Evolutionary conservation across 53 echinoderm and acorn worm genomes (phyloP).

Genomic region (Pentamera pediparva): DNA sequence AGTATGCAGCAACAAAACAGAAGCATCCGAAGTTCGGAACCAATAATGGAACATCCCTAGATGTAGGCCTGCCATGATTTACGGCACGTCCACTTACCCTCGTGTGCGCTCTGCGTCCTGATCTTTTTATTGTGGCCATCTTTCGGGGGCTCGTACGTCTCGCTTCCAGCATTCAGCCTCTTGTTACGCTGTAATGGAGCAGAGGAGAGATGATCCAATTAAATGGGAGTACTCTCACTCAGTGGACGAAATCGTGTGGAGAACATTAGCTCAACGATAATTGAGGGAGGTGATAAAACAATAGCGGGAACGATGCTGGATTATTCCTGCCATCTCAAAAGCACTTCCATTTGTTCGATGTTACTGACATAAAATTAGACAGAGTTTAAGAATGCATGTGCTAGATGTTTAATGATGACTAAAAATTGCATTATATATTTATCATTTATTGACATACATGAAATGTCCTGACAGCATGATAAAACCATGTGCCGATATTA

Average conservation of each 20-base stretch:
- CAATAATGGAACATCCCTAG: no score
- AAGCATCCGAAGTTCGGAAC: no score
- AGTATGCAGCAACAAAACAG: no score
- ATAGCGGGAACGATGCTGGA: background rate
- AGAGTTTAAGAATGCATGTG: no score
- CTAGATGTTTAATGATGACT: no score
- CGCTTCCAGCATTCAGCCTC: constrained; percentile 26
- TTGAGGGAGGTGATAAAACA: constrained; percentile 18
- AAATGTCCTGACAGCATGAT: no score
- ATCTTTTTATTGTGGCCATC: constrained; percentile 36
- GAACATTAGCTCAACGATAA: constrained; percentile 11
- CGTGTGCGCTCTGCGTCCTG: constrained; percentile 1
- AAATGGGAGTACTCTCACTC: background rate
- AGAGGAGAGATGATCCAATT: background rate
- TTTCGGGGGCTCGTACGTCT: constrained; percentile 23
- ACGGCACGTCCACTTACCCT: constrained; percentile 16
- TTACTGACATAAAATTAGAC: no score
- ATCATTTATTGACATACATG: no score
- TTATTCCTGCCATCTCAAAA: background rate
- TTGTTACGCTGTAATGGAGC: constrained; percentile 22
- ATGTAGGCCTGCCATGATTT: background rate
- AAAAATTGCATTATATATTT: no score
- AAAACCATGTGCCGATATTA: no score
- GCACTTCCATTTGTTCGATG: no score
- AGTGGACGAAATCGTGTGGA: constrained; percentile 2